Base-by-base conservation (phyloP, 2,888 invertebrate genomes). In the Notodonta ziczac region DNA sequence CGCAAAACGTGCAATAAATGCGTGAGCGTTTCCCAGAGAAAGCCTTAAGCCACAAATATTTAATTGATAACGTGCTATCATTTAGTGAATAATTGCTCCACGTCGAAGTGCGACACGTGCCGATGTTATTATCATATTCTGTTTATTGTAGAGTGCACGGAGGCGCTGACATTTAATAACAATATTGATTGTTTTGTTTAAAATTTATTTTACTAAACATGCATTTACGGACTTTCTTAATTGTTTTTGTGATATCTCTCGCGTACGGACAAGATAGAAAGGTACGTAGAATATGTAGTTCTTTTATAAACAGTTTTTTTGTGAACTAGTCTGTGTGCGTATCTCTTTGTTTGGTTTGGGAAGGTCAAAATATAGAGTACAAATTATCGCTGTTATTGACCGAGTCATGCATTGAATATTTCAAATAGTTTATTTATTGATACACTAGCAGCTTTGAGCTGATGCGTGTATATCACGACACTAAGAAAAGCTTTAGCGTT, bases 251-350 rank as follows among this genome's bases (percentile, higher is more conserved):
- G 60, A 35, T 86, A 61, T 82, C 82, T 40, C 70, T 74, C 16
- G 83, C 74, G 24, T 73, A 72, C 67, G 91, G 88, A 65, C 85
- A 88, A 69, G 89, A 92, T 54, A 88, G 92, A 77, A 84, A 84
- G 87, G 92, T 91, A 73, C 76, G 82, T 74, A 60, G 39, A 53
- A 24, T 35, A 1, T 16, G 51, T 56, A 62, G 14, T 13, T 62
- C 12, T 52, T 14, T 54, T 57, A 40, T 52, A 48, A 14, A 40
- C 16, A 32, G 5, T 57, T n/a, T 14, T 7, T 48, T 5, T n/a
- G 5, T 7, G 48, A 0, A 16, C 10, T 16, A n/a, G 54, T 54
- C 6, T 35, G 35, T 24, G 2, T 24, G 0, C 24, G 59, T 69
- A 65, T 59, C 57, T 61, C 63, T 66, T 65, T 63, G 60, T 59